Evolutionary conservation across 2,888 invertebrate genomes (phyloP).

Genomic region (Atethmia centrago): DNA sequence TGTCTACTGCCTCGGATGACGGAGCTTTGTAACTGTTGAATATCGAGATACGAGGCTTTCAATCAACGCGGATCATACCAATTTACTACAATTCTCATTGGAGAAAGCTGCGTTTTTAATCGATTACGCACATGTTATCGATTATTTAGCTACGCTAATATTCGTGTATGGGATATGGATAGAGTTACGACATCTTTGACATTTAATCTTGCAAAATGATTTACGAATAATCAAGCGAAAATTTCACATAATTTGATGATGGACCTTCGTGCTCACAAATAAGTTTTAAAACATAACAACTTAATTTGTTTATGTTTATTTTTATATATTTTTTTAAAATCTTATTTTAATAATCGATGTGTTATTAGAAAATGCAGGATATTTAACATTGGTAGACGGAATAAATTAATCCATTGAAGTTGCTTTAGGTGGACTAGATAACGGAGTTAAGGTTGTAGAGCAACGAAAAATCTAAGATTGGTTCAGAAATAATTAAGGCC

Average conservation of each 20-base stretch:
- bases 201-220: constrained; percentile 43
- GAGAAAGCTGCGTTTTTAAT: constrained; percentile 61
- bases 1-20: constrained; percentile 76
- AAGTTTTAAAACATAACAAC: background rate
- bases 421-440: background rate
- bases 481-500: background rate
- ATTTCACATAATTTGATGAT: constrained; percentile 1
- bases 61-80: constrained; percentile 56
- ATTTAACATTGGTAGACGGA: background rate
- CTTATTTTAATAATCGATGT: background rate
- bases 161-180: constrained; percentile 42
- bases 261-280: constrained; percentile 21
- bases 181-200: constrained; percentile 50
- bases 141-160: constrained; percentile 28
- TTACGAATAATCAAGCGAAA: constrained; percentile 30
- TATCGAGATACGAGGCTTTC: constrained; percentile 64
- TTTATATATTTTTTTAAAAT: too few relatives aligned
- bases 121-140: constrained; percentile 50
- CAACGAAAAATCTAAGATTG: background rate
- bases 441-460: background rate
- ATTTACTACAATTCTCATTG: constrained; percentile 40
- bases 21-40: constrained; percentile 74
- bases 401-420: background rate
- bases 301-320: background rate
- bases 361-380: background rate